Conservation (phyloP, 2,797 vertebrate species). For the Myotis planiceps region DNA sequence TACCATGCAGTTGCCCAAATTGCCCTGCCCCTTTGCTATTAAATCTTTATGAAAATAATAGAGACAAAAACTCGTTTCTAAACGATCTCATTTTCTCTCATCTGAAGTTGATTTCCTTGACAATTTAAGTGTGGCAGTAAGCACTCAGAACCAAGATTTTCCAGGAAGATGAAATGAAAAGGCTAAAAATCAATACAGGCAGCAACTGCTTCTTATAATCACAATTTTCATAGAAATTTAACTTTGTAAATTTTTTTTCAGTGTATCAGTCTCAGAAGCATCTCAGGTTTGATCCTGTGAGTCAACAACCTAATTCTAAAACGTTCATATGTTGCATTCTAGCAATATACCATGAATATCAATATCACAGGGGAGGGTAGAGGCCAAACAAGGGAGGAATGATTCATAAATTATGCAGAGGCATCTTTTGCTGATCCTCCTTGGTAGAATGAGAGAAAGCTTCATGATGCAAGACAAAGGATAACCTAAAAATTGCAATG, state of each 20-base stretch:
- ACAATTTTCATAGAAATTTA: conserved; percentile 49
- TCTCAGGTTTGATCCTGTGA: background rate
- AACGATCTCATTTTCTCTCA: conserved; percentile 63
- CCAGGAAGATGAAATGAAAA: conserved; percentile 63
- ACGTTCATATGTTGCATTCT: background rate
- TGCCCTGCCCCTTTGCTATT: background rate
- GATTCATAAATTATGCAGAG: background rate
- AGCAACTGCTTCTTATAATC: conserved; percentile 31
- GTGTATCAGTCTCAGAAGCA: background rate
- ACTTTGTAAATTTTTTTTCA: conserved; percentile 30
- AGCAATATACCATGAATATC: background rate
- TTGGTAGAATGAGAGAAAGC: background rate
- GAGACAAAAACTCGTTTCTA: conserved; percentile 53
- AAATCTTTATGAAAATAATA: conserved; percentile 55
- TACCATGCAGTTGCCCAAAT: background rate
- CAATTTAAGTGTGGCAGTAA: conserved; percentile 54
- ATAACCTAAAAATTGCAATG: background rate
- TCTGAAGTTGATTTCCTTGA: conserved; percentile 65
- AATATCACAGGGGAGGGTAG: background rate
- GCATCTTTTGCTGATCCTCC: background rate
- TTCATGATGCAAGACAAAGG: conserved; percentile 7
- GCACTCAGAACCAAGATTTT: conserved; percentile 48
- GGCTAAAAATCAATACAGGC: conserved; percentile 48
- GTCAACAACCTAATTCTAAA: conserved; percentile 4
- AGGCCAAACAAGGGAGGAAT: background rate